Conservation (phyloP, 2,113 vertebrate genomes). For the Sorex fumeus region DNA sequence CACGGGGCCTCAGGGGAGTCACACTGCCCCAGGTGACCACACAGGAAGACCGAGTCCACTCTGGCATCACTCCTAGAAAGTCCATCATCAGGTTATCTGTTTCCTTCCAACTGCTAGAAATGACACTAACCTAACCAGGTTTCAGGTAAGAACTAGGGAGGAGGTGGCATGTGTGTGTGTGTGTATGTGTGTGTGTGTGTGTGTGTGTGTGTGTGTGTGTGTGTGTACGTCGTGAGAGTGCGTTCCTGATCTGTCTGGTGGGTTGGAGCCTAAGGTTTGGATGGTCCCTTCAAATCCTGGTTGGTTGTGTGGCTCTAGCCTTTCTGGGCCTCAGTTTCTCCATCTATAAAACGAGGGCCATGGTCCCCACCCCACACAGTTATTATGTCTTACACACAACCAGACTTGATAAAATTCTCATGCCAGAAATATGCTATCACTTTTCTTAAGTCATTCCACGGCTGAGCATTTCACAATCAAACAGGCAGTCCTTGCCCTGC, state of each 20-base stretch:
- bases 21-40: too few relatives aligned
- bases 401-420: not conserved
- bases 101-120: too few relatives aligned
- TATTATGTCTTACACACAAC: not conserved
- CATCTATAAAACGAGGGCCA: not conserved
- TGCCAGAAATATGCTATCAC: not conserved
- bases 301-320: not conserved
- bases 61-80: too few relatives aligned
- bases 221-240: too few relatives aligned
- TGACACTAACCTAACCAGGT: too few relatives aligned
- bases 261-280: not conserved
- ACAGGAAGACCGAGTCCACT: too few relatives aligned
- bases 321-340: constrained; percentile 8
- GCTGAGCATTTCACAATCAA: not conserved
- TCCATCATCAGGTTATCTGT: too few relatives aligned
- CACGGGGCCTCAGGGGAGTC: not conserved
- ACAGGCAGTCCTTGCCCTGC: not conserved
- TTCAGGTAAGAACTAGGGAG: too few relatives aligned
- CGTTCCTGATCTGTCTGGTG: accelerated
- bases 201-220: too few relatives aligned
- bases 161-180: too few relatives aligned
- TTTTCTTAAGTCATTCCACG: not conserved
- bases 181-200: too few relatives aligned
- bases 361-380: not conserved
- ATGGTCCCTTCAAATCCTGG: accelerated